These are phyloP conservation scores for Melanotaenia nigrans DNA, from an alignment of 2,797 vertebrate genomes.

Conservation along the genomic window DNA sequence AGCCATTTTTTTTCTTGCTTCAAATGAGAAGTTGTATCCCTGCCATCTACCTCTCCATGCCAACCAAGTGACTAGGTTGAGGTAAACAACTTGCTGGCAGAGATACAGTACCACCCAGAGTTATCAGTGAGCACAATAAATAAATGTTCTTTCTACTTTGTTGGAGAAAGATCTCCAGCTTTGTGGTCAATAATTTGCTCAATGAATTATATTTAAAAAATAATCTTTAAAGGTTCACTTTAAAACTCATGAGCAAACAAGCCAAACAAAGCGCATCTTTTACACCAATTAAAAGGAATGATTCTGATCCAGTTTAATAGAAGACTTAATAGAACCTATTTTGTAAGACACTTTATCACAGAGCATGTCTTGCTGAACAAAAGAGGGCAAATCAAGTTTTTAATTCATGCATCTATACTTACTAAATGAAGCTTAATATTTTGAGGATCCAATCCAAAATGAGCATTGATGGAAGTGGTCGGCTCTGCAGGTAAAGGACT, in stretches of 20 bases:
- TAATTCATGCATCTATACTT: background rate
- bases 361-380: background rate
- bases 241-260: too few relatives aligned
- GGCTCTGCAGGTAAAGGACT: too few relatives aligned
- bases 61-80: background rate
- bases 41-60: slow-evolving; percentile 9
- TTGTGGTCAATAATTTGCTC: too few relatives aligned
- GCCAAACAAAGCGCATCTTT: background rate
- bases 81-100: slow-evolving; percentile 9
- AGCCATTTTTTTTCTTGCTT: slow-evolving; percentile 27
- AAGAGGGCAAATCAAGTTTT: too few relatives aligned
- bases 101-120: slow-evolving; percentile 1
- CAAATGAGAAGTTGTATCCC: slow-evolving; percentile 15
- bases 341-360: too few relatives aligned
- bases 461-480: background rate
- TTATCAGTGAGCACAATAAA: slow-evolving; percentile 10
- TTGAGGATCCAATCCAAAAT: background rate
- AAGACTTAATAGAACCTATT: background rate
- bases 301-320: background rate
- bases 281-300: background rate
- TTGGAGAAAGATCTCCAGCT: background rate
- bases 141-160: background rate
- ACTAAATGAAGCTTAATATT: background rate
- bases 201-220: too few relatives aligned
- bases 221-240: background rate